Base-by-base conservation (phyloP, 2,888 invertebrate species). In the Cephus nigrinus region DNA sequence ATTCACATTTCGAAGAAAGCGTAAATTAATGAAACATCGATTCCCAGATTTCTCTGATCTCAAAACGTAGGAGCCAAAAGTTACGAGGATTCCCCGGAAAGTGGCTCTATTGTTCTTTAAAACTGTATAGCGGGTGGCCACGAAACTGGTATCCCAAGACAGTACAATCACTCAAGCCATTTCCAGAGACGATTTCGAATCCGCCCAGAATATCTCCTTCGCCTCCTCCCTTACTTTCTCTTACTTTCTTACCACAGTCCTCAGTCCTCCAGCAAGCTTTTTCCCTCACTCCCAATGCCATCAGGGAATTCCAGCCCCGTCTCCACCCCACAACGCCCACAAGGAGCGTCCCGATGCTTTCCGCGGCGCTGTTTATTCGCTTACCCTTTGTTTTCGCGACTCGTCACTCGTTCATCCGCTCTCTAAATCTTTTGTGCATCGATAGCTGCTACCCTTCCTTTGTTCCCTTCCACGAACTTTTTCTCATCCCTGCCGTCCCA, bases 401-500 rank as follows among this genome's bases (percentile, higher is more conserved):
- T 79, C 77, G 78, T 79, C 79, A 77, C 75, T 77, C 74, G 77
- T 79, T 79, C 80, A 75, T 78, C 77, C 77, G 76, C 74, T 80
- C 80, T 79, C 68, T 79, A 78, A 81, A 82, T 82, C 80, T 82
- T 80, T 81, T 80, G 81, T 80, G 81, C 80, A 76, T 81, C 81
- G 76, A 76, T 78, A 75, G 74, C 73, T 76, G 73, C 73, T 76
- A 74, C 77, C 77, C 77, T 77, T 69, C 71, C 71, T 77, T 75
- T 77, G 74, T 75, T 75, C 71, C 77, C 33, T 33, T 71, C 1
- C n/a, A 11, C 32, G 23, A 36, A 74, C 69, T 9, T 40, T 77
- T 36, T 40, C 77, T 75, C 69, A 74, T 69, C 77, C 32, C 77
- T 74, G 33, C 74, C 74, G 15, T 71, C 71, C 32, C 32, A 23